Evolutionary conservation across 2,797 vertebrate species (phyloP), one percentile per base, ranked within the genome.

Genomic region (Thripadectes ignobilis): DNA sequence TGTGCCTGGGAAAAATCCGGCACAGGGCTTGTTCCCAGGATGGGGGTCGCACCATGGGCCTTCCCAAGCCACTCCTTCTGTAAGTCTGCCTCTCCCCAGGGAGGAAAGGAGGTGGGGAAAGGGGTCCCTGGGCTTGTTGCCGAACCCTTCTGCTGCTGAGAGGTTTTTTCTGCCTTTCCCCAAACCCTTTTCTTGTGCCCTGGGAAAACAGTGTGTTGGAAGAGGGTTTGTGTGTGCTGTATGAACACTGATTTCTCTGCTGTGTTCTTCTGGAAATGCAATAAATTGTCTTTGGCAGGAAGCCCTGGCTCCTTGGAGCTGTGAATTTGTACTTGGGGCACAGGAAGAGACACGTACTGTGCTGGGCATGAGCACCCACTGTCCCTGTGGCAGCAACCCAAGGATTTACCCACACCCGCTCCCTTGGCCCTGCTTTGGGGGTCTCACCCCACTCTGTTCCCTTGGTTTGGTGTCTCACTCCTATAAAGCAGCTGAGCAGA

Each of bases 251-350:
- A 69, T 81, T 89, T 65, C 71, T 85, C 46, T 66, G 62, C 72
- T 88, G 34, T 90, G 67, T 81, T 85, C 74, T 89, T 51, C 75
- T 95, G 85, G 82, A 92, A 92, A 95, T 51, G 46, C 84, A 96
- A 96, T 96, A 97, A 95, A 96, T 88, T 21, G 14, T 39, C n/a
- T 95, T 92, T 88, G 92, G 85, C 93, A 94, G 74, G 85, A 91
- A 86, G 85, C 78, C 88, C 61, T 3, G 1, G 54, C 66, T 93
- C 69, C 65, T 91, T 1, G 2, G 24, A 52, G 80, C 93, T 94
- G 82, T 92, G 83, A 84, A 43, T 94, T 89, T 85, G 71, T 94
- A 52, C 83, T 90, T 14, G 4, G 55, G 80, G 58, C 88, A 45
- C 72, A 65, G 51, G 72, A 92, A 79, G 63, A 76, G 45, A 58